Evolutionary conservation across 2,113 vertebrate genomes (phyloP), one percentile per base, ranked within the genome.

Genomic region (Pseudorectes ferrugineus): DNA sequence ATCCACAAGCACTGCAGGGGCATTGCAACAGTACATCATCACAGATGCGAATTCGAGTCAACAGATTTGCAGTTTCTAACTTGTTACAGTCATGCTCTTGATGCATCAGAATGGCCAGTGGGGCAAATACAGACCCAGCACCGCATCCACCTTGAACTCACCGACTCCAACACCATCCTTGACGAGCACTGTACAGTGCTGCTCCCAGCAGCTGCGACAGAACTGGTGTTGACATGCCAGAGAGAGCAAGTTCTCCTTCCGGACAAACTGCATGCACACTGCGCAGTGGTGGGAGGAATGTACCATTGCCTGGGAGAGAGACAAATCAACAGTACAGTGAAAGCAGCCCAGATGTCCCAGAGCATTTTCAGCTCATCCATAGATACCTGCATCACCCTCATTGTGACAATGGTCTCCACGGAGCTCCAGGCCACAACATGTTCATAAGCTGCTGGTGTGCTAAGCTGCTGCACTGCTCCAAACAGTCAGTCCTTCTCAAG

Each of bases 141-240:
- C 22, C 2, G 1, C 2, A 42, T 33, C 36, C 7, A 10, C 54
- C 55, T 40, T 61, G 46, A 65, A 98, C 99, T 98, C 96, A 99
- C 99, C 99, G 4, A 99, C 99, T 97, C 99, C 99, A 14, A 98
- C 97, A 59, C 99, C 99, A 21, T 99, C 99, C 98, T 99, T 99
- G 97, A 99, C 99, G 22, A 99, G 98, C 58, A 99, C 99, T 55
- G 98, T 99, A 96, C 99, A 99, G 93, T 99, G 99, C 97, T 99
- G 99, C 97, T 99, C 99, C 99, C 99, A 99, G 97, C 99, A 99
- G 98, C 98, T 99, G 97, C 99, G 99, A 96, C 99, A 99, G 97
- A 99, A 99, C 96, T 98, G 99, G 97, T 99, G 99, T 98, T 99
- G 99, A 96, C 99, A 99, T 87, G 99, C 98, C 97, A 99, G 97